Conservation (phyloP, 2,888 invertebrate genomes). For the Piscicola geometra region DNA sequence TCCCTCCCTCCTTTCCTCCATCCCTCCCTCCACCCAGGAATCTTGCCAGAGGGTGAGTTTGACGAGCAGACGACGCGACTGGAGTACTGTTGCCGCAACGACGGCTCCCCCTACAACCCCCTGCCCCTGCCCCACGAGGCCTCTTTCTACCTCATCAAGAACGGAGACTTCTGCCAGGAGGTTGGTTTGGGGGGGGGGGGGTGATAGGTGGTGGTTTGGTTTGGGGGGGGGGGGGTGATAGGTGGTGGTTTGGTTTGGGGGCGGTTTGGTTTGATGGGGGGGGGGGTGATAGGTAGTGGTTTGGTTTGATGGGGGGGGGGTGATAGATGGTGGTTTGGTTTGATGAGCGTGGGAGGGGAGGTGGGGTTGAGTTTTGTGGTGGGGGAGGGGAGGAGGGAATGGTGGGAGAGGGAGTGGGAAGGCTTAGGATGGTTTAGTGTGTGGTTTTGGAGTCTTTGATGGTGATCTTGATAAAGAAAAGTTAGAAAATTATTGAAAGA, state of each 20-base stretch:
- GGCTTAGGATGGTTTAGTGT: no score
- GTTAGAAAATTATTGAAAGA: no score
- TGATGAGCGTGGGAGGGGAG: no score
- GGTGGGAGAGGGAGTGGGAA: no score
- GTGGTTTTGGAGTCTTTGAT: no score
- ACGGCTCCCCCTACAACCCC: constrained; percentile 38
- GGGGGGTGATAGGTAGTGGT: constrained; percentile 17
- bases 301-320: no score
- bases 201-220: constrained; percentile 32
- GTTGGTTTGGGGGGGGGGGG: constrained; percentile 19
- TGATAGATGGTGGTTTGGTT: no score
- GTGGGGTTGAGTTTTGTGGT: no score
- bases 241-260: constrained; percentile 29
- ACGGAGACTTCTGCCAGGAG: constrained; percentile 41
- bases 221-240: not conserved
- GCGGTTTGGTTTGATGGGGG: not conserved
- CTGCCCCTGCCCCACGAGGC: constrained; percentile 40
- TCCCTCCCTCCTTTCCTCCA: not conserved
- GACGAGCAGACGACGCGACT: constrained; percentile 41
- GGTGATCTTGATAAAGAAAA: no score
- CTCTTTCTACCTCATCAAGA: constrained; percentile 43
- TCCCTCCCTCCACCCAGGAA: constrained; percentile 32
- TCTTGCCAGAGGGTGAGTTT: constrained; percentile 42
- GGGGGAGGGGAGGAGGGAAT: no score
- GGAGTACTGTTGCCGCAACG: constrained; percentile 42